A percentile compares a stretch with the other conserved stretches of the same genome.
phyloP scores from a whole-genome alignment of 1,140 invertebrate genomes.

The Leptoteleia sp. region DNA sequence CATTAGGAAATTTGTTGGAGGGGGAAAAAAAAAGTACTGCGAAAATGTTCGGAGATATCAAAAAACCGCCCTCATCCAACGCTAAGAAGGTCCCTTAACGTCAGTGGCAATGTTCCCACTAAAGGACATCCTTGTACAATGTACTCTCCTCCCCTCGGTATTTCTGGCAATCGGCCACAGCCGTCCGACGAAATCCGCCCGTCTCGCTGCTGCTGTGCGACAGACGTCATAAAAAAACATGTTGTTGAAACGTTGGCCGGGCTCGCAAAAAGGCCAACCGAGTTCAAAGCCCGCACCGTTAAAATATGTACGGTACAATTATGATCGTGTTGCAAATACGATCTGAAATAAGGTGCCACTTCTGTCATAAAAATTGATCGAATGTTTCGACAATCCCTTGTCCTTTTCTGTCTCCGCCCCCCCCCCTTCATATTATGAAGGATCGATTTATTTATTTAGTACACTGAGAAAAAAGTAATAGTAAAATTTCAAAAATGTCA shows the following conservation, averaged over 20 bases:
- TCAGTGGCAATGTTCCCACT: slow-evolving; percentile 47
- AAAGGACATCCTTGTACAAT: slow-evolving; percentile 43
- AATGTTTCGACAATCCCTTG: too few relatives aligned
- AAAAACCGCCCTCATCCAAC: slow-evolving; percentile 7
- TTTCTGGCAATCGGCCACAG: slow-evolving; percentile 57
- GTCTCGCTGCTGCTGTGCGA: slow-evolving; percentile 40
- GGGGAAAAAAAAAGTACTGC: too few relatives aligned
- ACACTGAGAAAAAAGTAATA: too few relatives aligned
- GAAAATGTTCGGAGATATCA: too few relatives aligned
- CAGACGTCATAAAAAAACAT: slow-evolving; percentile 50
- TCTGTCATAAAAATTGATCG: too few relatives aligned
- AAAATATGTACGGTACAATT: slow-evolving; percentile 43
- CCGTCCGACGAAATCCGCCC: slow-evolving; percentile 37
- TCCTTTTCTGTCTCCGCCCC: too few relatives aligned
- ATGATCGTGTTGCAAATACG: slow-evolving; percentile 13
- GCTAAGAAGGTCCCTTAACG: slow-evolving; percentile 37
- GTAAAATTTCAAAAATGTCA: too few relatives aligned
- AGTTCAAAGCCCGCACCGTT: slow-evolving; percentile 6
- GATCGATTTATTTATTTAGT: too few relatives aligned
- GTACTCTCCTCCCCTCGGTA: slow-evolving; percentile 42
- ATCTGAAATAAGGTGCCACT: too few relatives aligned
- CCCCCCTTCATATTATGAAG: too few relatives aligned
- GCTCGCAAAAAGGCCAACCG: slow-evolving; percentile 8
- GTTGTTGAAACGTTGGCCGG: slow-evolving; percentile 24
- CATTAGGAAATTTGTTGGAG: slow-evolving; percentile 9